Conservation (phyloP, 2,888 invertebrate genomes). For the Lepidochitona cinerea region DNA sequence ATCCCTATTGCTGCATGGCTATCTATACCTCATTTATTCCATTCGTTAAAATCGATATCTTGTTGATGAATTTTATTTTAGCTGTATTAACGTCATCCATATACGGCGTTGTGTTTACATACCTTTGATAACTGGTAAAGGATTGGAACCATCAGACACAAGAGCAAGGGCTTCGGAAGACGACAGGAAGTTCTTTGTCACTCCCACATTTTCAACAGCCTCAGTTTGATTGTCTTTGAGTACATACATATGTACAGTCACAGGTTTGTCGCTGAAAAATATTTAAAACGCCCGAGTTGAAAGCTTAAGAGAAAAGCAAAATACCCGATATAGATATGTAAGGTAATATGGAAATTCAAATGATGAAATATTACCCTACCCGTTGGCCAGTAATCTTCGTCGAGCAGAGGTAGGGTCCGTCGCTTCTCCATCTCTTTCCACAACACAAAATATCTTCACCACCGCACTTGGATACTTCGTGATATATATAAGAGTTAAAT, state of each 20-base stretch:
- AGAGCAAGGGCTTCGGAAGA: conserved; percentile 35
- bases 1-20: too few species aligned
- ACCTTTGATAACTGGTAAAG: conserved; percentile 44
- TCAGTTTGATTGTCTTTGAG: conserved; percentile 33
- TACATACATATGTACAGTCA: conserved; percentile 31
- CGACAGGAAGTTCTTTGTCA: conserved; percentile 38
- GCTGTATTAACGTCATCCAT: too few species aligned
- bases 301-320: too few species aligned
- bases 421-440: conserved; percentile 15
- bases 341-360: too few species aligned
- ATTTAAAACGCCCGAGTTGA: too few species aligned
- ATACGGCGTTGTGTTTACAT: too few species aligned
- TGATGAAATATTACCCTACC: too few species aligned
- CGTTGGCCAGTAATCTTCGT: neutral
- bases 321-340: too few species aligned
- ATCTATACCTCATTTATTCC: too few species aligned
- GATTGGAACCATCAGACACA: conserved; percentile 37
- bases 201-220: conserved; percentile 18
- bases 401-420: neutral
- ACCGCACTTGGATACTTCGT: conserved; percentile 32
- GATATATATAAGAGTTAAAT: conserved; percentile 40
- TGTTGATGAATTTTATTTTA: too few species aligned
- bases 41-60: too few species aligned
- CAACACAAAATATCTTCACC: conserved; percentile 50
- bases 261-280: conserved; percentile 23